Base-by-base conservation (phyloP, 2,888 invertebrate genomes). In the Hirudinaria manillensis region DNA sequence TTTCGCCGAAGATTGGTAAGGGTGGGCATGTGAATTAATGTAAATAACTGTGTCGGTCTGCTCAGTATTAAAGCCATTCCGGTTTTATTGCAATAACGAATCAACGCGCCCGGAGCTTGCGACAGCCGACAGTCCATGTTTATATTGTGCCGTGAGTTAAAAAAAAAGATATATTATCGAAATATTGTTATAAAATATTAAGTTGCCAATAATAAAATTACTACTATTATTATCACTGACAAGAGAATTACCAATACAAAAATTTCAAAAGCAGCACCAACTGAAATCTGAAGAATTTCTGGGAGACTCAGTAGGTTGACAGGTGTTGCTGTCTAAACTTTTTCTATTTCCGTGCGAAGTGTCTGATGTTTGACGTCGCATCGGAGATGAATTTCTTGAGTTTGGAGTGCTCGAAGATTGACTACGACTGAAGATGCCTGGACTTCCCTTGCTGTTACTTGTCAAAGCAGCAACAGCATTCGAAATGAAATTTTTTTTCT, bases 381-480 rank as follows among this genome's bases (percentile, higher is more conserved):
- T 61, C 24, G 61, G 61, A 61, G 61, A 61, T 4, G 61, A 29
- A 29, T 61, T 61, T 10, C 61, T 61, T 10, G 61, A 24, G 61
- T 61, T 61, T 27, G 29, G 24, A 29, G 61, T 27, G 29, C 24
- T 27, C 61, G 61, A 61, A 10, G 61, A 61, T 29, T 24, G 24
- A 29, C 61, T 61, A 27, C 24, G 29, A 61, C 24, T 61, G 61
- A 27, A 27, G 61, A 27, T 61, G 61, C 61, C 61, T 24, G 24
- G 24, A 27, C 61, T 61, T 61, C 29, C 29, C 29, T 61, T 61
- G 24, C 10, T 61, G 61, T n/a, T 10, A 29, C 24, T 61, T 24
- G 61, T 61, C 19, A 61, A 29, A 13, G 61, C 61, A 27, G 61
- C 61, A 7, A 61, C 61, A 29, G 61, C 61, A n/a, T 61, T 61